Evolutionary conservation across 2,888 invertebrate species (phyloP).

Genomic region (Eumacrocentrus americanus): DNA sequence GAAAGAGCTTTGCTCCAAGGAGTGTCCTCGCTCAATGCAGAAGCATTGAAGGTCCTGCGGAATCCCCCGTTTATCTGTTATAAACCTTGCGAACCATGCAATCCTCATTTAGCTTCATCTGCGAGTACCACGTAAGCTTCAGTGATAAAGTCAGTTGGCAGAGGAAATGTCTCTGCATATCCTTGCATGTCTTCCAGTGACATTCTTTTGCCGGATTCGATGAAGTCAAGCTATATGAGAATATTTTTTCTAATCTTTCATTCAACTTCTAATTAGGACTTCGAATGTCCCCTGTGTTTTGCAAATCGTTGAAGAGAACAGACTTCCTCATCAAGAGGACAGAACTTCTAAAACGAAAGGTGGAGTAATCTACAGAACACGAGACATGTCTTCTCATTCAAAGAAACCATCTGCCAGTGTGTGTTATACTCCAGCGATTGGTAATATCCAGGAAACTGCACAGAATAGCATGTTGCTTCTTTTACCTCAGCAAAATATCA

Average conservation of each 20-base stretch:
- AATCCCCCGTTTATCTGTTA: conserved; percentile 47
- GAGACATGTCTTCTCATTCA: conserved; percentile 2
- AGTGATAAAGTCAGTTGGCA: too few species aligned
- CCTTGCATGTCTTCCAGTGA: too few species aligned
- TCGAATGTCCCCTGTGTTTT: conserved; percentile 21
- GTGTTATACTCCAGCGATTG: conserved; percentile 7
- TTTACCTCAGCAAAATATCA: conserved; percentile 22
- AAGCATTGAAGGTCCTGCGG: conserved; percentile 52
- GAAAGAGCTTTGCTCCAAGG: conserved; percentile 55
- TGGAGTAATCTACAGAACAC: neutral
- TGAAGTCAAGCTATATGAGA: too few species aligned
- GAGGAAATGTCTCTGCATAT: too few species aligned
- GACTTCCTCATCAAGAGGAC: conserved; percentile 17
- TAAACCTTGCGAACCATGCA: conserved; percentile 43
- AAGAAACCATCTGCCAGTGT: conserved; percentile 18
- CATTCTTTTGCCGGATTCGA: too few species aligned
- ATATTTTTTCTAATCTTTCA: too few species aligned
- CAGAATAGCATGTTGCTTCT: conserved; percentile 29
- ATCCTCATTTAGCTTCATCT: conserved; percentile 17
- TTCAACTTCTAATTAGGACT: too few species aligned
- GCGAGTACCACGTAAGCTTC: conserved; percentile 28
- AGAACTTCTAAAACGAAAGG: conserved; percentile 12
- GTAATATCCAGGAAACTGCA: conserved; percentile 19
- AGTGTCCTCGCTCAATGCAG: conserved; percentile 55
- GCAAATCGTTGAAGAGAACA: conserved; percentile 24